Percentiles rank a stretch among this genome's conserved stretches.
phyloP scores from a whole-genome alignment of 1,140 invertebrate genomes.

The Drosophila neocordata region DNA sequence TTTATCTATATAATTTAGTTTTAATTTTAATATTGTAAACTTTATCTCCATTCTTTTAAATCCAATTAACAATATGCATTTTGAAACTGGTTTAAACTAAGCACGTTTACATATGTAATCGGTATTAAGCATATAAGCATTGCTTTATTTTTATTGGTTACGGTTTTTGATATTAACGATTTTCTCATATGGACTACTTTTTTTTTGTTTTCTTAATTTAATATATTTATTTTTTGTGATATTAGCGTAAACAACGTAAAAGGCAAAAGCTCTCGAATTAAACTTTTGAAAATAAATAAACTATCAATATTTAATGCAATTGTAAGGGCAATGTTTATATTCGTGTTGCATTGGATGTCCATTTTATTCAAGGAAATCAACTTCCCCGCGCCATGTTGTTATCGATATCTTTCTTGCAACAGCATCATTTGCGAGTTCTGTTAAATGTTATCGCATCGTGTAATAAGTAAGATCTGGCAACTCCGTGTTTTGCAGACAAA shows the following conservation, averaged over 20 bases:
- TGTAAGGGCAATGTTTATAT: background rate
- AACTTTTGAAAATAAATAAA: conserved; percentile 77
- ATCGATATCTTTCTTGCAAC: too few species aligned
- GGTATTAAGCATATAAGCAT: conserved; percentile 39
- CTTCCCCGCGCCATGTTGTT: conserved; percentile 51
- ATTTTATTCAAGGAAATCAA: conserved; percentile 13
- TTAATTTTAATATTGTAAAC: conserved; percentile 31
- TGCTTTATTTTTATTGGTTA: conserved; percentile 53
- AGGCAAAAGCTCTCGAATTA: conserved; percentile 71
- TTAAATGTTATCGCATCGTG: too few species aligned
- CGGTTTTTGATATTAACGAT: conserved; percentile 62
- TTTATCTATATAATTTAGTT: conserved; percentile 23
- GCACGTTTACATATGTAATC: conserved; percentile 28
- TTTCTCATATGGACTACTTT: conserved; percentile 37
- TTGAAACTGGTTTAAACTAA: conserved; percentile 39
- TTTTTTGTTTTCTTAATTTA: conserved; percentile 64
- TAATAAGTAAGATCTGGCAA: too few species aligned
- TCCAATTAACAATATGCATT: conserved; percentile 49
- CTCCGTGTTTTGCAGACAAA: too few species aligned
- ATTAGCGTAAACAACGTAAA: conserved; percentile 76
- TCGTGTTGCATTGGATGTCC: background rate
- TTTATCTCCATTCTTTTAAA: conserved; percentile 40
- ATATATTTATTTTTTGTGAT: conserved; percentile 80
- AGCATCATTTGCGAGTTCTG: too few species aligned
- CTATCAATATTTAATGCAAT: conserved; percentile 51